Conservation (phyloP, 2,113 vertebrate genomes). For the Symphodus melops region DNA sequence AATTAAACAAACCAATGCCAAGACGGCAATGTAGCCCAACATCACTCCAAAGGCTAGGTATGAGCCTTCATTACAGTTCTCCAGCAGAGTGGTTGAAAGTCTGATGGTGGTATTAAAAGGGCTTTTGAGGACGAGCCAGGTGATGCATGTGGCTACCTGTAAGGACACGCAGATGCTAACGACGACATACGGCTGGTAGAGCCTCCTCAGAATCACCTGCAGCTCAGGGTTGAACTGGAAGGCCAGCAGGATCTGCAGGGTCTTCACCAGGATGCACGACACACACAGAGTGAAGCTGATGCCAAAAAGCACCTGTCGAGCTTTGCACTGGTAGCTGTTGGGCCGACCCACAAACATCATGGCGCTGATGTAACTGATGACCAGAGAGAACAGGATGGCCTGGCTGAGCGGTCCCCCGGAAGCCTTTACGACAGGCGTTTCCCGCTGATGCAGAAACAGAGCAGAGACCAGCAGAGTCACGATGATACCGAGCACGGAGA, state of each 20-base stretch:
- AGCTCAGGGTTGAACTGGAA: conserved; percentile 89
- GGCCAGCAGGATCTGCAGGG: conserved; percentile 90
- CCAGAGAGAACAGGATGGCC: conserved; percentile 88
- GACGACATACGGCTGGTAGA: conserved; percentile 83
- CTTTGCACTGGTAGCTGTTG: conserved; percentile 83
- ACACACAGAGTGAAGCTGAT: conserved; percentile 90
- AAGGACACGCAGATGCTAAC: conserved; percentile 81
- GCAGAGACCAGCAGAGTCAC: conserved; percentile 81
- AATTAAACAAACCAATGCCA: conserved; percentile 88
- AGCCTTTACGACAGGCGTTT: conserved; percentile 88
- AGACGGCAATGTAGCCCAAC: conserved; percentile 86
- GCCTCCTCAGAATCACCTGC: conserved; percentile 79
- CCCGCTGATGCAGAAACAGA: conserved; percentile 86
- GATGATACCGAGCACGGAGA: conserved; percentile 83
- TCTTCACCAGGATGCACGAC: conserved; percentile 91
- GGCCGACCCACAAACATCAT: conserved; percentile 88
- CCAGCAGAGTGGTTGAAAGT: conserved; percentile 78
- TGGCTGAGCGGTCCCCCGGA: conserved; percentile 87
- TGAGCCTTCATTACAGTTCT: conserved; percentile 88
- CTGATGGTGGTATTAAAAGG: conserved; percentile 74
- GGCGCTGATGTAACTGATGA: conserved; percentile 85
- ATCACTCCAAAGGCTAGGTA: conserved; percentile 85
- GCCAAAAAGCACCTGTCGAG: conserved; percentile 87
- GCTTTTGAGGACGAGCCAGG: conserved; percentile 85
- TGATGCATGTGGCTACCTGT: conserved; percentile 83